Evolutionary conservation across 2,888 invertebrate genomes (phyloP).

Genomic region (Phymatocera aterrima): DNA sequence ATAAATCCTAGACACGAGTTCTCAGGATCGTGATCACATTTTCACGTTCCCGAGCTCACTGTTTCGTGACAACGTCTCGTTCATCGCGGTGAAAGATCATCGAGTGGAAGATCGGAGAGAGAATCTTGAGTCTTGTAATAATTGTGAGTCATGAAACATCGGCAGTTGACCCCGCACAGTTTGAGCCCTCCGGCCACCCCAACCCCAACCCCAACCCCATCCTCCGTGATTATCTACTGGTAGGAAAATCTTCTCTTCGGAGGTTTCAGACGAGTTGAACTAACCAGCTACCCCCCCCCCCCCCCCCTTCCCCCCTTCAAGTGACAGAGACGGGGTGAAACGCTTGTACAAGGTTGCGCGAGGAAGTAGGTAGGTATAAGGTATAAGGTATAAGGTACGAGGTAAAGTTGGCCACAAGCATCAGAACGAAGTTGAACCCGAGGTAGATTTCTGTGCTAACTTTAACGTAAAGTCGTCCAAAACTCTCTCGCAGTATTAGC

Average conservation of each 20-base stretch:
- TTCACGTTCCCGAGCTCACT: no score
- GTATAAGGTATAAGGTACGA: slow-evolving; percentile 5
- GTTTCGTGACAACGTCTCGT: neutral
- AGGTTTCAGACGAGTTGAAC: slow-evolving; percentile 17
- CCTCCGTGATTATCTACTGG: neutral
- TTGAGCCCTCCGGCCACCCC: neutral
- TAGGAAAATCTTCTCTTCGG: neutral
- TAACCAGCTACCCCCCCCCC: neutral
- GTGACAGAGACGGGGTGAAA: neutral
- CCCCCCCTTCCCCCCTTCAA: no score
- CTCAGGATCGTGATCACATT: no score
- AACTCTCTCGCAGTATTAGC: slow-evolving; percentile 28
- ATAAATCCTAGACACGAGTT: no score
- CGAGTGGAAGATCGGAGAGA: neutral
- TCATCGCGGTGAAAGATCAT: slow-evolving; percentile 5
- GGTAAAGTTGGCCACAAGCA: slow-evolving; percentile 10
- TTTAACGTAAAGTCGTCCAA: slow-evolving; percentile 31
- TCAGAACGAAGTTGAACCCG: slow-evolving; percentile 22
- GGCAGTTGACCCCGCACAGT: slow-evolving; percentile 14
- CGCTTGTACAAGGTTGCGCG: no score
- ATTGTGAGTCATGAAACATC: slow-evolving; percentile 27
- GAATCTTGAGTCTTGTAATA: slow-evolving; percentile 30
- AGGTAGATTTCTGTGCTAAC: slow-evolving; percentile 36
- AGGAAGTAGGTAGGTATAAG: neutral
- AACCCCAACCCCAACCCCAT: neutral